Evolutionary conservation across 2,888 invertebrate genomes (phyloP).

Genomic region (Ditula angustiorana): DNA sequence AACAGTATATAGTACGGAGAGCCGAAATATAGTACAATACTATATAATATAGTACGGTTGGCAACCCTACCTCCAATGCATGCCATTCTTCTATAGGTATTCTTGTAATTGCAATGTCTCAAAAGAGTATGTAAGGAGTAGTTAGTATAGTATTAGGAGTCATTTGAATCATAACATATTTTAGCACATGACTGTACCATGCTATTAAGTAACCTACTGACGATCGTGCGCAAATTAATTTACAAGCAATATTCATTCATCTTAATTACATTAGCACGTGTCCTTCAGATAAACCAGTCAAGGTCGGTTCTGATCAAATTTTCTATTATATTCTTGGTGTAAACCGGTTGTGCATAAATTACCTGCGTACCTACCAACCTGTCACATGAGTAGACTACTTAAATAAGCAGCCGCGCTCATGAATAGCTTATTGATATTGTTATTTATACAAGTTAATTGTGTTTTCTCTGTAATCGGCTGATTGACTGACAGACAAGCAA

Average conservation of each 20-base stretch:
- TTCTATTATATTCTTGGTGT: neutral
- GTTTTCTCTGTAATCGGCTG: neutral
- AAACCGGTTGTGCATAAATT: constrained; percentile 22
- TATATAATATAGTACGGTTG: too few relatives aligned
- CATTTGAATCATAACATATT: too few relatives aligned
- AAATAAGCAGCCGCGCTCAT: neutral
- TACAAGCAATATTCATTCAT: constrained; percentile 1
- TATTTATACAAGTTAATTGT: constrained; percentile 9
- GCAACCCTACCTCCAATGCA: too few relatives aligned
- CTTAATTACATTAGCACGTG: constrained; percentile 5
- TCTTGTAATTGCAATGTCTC: too few relatives aligned
- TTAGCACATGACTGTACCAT: too few relatives aligned
- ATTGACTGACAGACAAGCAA: neutral
- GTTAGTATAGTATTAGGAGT: too few relatives aligned
- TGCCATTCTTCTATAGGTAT: too few relatives aligned
- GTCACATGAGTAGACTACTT: constrained; percentile 4
- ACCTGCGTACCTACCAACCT: constrained; percentile 4
- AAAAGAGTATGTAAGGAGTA: too few relatives aligned
- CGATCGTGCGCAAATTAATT: neutral
- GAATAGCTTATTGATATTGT: constrained; percentile 11
- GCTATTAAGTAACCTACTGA: too few relatives aligned
- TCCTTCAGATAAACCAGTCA: neutral
- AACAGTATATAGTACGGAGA: too few relatives aligned
- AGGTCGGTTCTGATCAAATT: constrained; percentile 5
- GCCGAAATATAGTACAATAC: too few relatives aligned